Conservation (phyloP, 2,113 vertebrate genomes). For the Pseudorasbora parva region DNA sequence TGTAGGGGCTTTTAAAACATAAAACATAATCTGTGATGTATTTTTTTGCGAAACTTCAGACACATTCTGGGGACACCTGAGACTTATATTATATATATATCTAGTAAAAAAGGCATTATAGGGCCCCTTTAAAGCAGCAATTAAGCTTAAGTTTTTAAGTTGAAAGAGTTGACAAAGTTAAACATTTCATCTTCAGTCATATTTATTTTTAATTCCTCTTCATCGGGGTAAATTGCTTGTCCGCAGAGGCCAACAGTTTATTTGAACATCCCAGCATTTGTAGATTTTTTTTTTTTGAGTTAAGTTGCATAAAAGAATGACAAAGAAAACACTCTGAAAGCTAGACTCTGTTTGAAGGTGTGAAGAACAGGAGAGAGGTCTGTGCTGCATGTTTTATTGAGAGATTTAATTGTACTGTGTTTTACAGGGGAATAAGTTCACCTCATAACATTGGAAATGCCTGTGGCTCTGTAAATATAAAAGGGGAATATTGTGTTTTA, state of each 20-base stretch:
- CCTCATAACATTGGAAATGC: slow-evolving; percentile 34
- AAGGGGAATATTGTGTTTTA: background rate
- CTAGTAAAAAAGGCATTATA: no score
- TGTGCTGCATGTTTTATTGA: background rate
- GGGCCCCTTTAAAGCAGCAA: no score
- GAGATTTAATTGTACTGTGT: slow-evolving; percentile 16
- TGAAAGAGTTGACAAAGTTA: background rate
- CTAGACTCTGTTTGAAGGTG: background rate
- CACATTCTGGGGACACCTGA: no score
- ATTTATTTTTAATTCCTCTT: slow-evolving; percentile 2
- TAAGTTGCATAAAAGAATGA: background rate
- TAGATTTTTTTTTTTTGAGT: background rate
- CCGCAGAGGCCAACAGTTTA: background rate
- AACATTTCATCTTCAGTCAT: slow-evolving; percentile 9
- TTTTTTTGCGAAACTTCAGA: no score
- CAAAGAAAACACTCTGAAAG: background rate
- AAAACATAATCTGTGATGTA: no score
- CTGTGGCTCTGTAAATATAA: slow-evolving; percentile 22
- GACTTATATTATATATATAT: no score
- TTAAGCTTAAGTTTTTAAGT: no score
- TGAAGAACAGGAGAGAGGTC: background rate
- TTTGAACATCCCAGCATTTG: background rate
- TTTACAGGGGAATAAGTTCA: slow-evolving; percentile 40
- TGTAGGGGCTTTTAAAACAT: no score
- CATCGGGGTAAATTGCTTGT: background rate